Conservation (phyloP, 2,888 invertebrate genomes). For the Spatulosminthurus flaviceps region DNA sequence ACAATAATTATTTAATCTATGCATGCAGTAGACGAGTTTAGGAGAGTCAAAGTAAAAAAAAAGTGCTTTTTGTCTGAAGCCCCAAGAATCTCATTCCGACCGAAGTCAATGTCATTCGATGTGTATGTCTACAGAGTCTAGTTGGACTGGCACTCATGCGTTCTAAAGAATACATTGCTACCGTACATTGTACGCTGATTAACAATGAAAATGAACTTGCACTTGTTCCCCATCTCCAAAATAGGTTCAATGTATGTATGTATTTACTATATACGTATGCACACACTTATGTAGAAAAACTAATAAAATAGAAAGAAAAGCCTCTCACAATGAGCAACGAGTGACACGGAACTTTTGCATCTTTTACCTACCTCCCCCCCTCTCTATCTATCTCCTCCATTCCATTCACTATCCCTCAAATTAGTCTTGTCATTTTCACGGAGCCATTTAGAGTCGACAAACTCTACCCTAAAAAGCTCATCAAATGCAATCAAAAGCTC, state of each 20-base stretch:
- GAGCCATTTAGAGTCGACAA: conserved; percentile 44
- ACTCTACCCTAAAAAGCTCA: conserved; percentile 41
- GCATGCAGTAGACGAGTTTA: too few relatives aligned
- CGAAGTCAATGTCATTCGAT: conserved; percentile 36
- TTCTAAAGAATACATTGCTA: background rate
- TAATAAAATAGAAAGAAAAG: conserved; percentile 9
- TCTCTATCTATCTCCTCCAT: background rate
- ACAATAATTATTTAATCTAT: too few relatives aligned
- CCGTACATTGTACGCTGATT: background rate
- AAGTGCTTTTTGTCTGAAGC: too few relatives aligned
- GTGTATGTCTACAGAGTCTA: background rate
- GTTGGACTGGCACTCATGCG: conserved; percentile 1
- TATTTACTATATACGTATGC: too few relatives aligned
- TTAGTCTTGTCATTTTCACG: conserved; percentile 48
- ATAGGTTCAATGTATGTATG: background rate
- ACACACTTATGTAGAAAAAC: background rate
- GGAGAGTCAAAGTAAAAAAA: too few relatives aligned
- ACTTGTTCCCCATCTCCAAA: conserved; percentile 18
- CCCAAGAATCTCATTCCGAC: background rate
- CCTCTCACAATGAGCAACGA: conserved; percentile 10
- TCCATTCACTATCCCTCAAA: conserved; percentile 27
- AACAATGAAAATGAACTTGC: conserved; percentile 43
- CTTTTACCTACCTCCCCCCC: background rate
- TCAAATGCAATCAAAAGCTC: background rate
- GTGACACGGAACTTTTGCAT: conserved; percentile 20